Evolutionary conservation across 2,113 vertebrate species (phyloP).

Genomic region (Orcinus orca): DNA sequence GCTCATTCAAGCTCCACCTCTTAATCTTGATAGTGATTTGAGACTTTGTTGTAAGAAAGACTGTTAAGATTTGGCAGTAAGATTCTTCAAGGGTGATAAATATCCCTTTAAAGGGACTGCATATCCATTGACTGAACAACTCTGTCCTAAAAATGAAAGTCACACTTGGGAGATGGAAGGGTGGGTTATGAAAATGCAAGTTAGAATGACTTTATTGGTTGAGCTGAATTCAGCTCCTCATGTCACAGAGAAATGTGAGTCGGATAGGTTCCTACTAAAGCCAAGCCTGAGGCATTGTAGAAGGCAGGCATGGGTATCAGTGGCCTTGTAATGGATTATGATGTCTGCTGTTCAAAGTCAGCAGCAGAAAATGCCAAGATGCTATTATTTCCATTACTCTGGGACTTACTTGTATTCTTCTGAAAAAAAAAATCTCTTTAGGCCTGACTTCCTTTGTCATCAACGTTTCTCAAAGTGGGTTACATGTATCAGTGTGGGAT

Average conservation of each 20-base stretch:
- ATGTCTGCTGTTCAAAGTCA: constrained; percentile 43
- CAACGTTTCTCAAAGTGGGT: constrained; percentile 10
- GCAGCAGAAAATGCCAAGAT: background rate
- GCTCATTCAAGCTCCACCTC: constrained; percentile 63
- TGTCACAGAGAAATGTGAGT: constrained; percentile 36
- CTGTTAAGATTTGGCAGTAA: constrained; percentile 82
- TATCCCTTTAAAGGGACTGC: constrained; percentile 75
- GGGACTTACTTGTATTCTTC: constrained; percentile 47
- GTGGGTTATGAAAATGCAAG: constrained; percentile 82
- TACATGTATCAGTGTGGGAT: background rate
- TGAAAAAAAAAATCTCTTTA: constrained; percentile 9
- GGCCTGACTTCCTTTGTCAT: background rate
- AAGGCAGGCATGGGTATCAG: background rate
- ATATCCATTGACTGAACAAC: constrained; percentile 68
- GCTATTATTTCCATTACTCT: constrained; percentile 23
- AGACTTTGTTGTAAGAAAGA: constrained; percentile 81
- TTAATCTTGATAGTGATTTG: constrained; percentile 79
- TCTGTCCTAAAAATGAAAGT: constrained; percentile 80
- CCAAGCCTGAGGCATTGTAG: constrained; percentile 5
- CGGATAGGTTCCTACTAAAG: constrained; percentile 30
- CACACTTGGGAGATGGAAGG: constrained; percentile 69
- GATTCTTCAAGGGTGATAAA: constrained; percentile 83
- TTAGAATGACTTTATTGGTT: constrained; percentile 74
- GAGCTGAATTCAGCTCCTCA: constrained; percentile 72
- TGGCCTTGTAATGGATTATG: background rate